A percentile compares a stretch with the other conserved stretches of the same genome.
Evolutionary conservation across 2,797 vertebrate species (phyloP).

Genomic region (Eurystomus glaucurus): DNA sequence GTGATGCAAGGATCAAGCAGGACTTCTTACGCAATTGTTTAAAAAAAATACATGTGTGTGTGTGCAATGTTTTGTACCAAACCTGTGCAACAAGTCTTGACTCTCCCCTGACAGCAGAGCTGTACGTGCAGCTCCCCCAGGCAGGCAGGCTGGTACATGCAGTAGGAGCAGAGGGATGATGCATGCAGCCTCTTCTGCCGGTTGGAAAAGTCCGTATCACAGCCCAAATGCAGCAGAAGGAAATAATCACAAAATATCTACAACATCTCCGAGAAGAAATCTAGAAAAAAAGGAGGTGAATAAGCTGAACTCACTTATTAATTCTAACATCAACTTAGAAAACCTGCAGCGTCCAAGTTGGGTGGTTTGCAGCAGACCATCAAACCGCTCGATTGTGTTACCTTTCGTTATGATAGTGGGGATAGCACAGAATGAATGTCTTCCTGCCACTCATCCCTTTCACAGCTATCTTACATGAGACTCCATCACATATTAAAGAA

Average conservation of each 20-base stretch:
- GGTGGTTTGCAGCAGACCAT: neutral
- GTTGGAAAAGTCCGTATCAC: accelerated
- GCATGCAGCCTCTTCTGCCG: accelerated
- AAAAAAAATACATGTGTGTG: accelerated
- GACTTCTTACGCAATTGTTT: accelerated
- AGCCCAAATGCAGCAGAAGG: neutral
- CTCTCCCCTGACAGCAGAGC: neutral
- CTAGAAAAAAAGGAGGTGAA: neutral
- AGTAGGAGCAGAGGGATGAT: neutral
- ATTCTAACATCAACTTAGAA: neutral
- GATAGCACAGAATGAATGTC: neutral
- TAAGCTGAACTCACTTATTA: neutral
- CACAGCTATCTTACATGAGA: accelerated
- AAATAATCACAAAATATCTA: neutral
- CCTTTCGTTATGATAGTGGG: too few species aligned
- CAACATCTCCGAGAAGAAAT: accelerated
- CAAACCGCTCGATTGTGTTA: neutral
- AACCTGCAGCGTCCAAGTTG: neutral
- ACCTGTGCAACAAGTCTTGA: neutral
- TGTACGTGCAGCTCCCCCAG: neutral
- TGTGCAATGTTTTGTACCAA: accelerated
- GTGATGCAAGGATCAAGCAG: accelerated
- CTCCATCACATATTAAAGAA: neutral
- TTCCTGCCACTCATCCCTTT: neutral
- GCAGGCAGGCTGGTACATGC: neutral